These are phyloP conservation scores for Bradypodion ventrale DNA, from an alignment of 2,797 vertebrate species.

Conservation along the genomic window DNA sequence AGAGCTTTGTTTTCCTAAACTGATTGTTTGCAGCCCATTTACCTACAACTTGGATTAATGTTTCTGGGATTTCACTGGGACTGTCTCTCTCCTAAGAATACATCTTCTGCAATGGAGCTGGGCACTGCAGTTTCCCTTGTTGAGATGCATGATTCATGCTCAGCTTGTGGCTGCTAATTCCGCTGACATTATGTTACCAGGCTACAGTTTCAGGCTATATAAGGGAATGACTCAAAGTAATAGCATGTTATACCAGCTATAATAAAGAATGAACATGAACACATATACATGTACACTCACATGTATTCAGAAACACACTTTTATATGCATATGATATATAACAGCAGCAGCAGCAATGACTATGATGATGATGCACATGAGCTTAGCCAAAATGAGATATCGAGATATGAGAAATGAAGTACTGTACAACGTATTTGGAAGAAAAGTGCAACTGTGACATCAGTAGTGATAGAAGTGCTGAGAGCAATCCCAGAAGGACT, in stretches of 20 bases:
- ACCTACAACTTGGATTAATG: neutral
- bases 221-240: neutral
- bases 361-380: no score
- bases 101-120: slow-evolving; percentile 2
- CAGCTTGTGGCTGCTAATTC: slow-evolving; percentile 5
- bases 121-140: neutral
- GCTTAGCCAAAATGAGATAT: no score
- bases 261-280: neutral
- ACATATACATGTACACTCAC: no score
- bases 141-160: slow-evolving; percentile 19
- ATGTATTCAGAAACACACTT: no score
- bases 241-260: neutral
- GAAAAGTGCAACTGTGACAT: no score
- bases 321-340: no score
- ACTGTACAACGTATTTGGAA: no score
- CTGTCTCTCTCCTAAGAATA: neutral
- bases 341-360: no score
- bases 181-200: neutral
- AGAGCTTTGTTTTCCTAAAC: neutral
- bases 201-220: neutral
- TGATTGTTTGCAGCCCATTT: slow-evolving; percentile 8
- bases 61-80: neutral
- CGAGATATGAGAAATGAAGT: no score
- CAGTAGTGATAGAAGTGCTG: no score
- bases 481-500: no score